Percentiles rank a stretch among this genome's conserved stretches.
phyloP scores from a whole-genome alignment of 2,888 invertebrate genomes.

The Drosophila buzzatii region DNA sequence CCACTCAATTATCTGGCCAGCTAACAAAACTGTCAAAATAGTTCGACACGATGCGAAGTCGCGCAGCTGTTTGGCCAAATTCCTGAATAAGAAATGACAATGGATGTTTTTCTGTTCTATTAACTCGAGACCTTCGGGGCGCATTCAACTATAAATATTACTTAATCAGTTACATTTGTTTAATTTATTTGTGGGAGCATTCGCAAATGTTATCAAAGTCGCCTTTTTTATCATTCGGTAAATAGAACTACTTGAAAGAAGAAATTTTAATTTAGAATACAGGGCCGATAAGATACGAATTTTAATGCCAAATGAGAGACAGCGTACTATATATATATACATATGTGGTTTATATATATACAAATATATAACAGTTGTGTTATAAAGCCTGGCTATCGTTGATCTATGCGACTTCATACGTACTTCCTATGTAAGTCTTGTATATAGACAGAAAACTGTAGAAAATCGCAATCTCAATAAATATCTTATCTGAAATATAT shows the following conservation, averaged over 20 bases:
- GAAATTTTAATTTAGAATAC: conserved; percentile 67
- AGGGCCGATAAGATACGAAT: conserved; percentile 44
- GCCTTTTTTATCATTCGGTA: conserved; percentile 52
- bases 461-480: too few species aligned
- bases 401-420: background rate
- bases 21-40: conserved; percentile 44
- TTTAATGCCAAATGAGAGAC: conserved; percentile 19
- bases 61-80: conserved; percentile 46
- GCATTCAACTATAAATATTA: conserved; percentile 5
- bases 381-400: background rate
- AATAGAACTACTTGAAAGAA: conserved; percentile 43
- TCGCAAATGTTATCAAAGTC: conserved; percentile 37
- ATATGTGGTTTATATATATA: background rate
- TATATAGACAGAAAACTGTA: too few species aligned
- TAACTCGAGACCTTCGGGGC: conserved; percentile 15
- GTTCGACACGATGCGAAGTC: conserved; percentile 33
- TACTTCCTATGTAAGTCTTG: background rate
- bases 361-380: too few species aligned
- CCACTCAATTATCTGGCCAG: conserved; percentile 34
- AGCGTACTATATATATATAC: background rate
- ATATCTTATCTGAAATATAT: too few species aligned
- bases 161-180: conserved; percentile 19
- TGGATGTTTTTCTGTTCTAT: background rate
- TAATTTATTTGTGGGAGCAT: conserved; percentile 5
- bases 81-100: background rate